phyloP scores from a whole-genome alignment of 2,797 vertebrate species.

The Coendou prehensilis region DNA sequence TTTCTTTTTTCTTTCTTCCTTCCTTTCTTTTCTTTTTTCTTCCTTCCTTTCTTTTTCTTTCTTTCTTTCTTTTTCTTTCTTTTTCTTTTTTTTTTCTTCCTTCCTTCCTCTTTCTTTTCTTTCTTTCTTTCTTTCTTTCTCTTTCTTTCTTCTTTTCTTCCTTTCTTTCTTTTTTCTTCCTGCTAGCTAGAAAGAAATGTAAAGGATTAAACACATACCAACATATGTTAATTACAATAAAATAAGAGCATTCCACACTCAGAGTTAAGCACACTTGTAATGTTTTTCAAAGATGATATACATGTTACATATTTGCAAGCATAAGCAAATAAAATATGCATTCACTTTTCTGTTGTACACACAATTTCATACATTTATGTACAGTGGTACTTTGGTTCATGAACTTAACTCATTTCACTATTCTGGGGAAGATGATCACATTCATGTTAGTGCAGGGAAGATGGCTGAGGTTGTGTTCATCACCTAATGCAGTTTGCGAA shows the following conservation, averaged over 20 bases:
- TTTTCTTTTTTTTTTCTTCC: background rate
- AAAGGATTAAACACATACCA: background rate
- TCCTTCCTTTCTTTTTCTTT: no score
- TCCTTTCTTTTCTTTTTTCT: background rate
- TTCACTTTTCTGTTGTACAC: background rate
- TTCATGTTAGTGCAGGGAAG: background rate
- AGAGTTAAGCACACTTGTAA: background rate
- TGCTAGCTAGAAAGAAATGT: background rate
- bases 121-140: background rate
- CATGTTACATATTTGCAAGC: background rate
- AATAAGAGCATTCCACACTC: background rate
- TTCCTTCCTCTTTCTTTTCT: background rate
- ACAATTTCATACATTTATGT: background rate
- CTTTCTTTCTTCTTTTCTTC: no score
- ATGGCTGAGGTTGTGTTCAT: background rate
- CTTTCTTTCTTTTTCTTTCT: background rate
- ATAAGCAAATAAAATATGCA: background rate
- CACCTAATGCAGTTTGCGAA: background rate
- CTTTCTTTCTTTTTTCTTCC: background rate
- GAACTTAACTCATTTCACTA: background rate
- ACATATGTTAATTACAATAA: background rate
- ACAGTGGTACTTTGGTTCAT: background rate
- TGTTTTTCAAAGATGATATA: background rate
- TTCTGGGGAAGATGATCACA: background rate
- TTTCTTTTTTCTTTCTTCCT: background rate